Evolutionary conservation across 2,113 vertebrate species (phyloP).

Genomic region (Turdus rufiventris): DNA sequence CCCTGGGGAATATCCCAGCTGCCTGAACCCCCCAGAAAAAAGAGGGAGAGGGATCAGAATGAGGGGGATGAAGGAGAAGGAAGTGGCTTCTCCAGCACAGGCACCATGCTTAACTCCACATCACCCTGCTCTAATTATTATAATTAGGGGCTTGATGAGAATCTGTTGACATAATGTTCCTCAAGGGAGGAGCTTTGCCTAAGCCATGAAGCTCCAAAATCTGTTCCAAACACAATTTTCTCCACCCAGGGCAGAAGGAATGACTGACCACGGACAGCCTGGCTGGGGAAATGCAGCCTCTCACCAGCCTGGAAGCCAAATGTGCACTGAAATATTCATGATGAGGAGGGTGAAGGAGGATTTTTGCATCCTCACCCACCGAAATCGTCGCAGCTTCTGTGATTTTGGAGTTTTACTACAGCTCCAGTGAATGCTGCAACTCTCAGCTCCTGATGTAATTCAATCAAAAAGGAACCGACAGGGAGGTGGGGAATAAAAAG

Average conservation of each 20-base stretch:
- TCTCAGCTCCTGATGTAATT: slow-evolving; percentile 54
- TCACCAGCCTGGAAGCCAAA: not conserved
- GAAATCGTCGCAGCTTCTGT: not conserved
- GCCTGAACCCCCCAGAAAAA: not conserved
- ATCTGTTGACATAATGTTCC: not conserved
- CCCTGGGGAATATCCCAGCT: not conserved
- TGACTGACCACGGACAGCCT: not conserved
- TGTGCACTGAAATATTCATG: not conserved
- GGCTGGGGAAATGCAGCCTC: not conserved
- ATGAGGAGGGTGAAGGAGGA: not conserved
- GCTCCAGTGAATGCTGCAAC: not conserved
- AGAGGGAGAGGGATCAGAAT: not conserved
- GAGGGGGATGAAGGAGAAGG: not conserved
- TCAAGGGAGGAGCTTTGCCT: not conserved
- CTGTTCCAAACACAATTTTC: not conserved
- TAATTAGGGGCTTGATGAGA: slow-evolving; percentile 1
- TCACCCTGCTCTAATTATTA: not conserved
- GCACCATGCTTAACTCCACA: not conserved
- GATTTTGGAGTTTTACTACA: not conserved
- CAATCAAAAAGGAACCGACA: slow-evolving; percentile 27
- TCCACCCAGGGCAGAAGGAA: not conserved
- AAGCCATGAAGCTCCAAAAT: not conserved
- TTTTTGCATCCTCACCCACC: not conserved
- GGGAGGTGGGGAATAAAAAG: slow-evolving; percentile 51
- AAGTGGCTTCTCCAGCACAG: not conserved